phyloP scores from a whole-genome alignment of 2,113 vertebrate genomes.

The Scomber scombrus region DNA sequence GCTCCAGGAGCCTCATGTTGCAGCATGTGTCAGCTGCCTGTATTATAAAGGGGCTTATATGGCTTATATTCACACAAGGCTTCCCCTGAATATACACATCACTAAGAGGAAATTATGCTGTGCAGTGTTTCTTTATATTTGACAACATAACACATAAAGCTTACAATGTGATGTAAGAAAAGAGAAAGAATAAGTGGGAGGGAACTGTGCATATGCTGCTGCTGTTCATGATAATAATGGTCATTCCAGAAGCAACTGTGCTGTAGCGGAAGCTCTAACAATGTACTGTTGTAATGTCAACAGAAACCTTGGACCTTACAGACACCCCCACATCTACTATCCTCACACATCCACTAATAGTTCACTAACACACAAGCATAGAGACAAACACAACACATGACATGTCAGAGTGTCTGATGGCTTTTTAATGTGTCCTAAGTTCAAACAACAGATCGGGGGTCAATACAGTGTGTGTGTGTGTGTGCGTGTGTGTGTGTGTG shows the following conservation, averaged over 20 bases:
- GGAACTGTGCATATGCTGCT: background rate
- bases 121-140: background rate
- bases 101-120: too few species aligned
- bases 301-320: slow-evolving; percentile 67
- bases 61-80: background rate
- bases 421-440: background rate
- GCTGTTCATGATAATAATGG: background rate
- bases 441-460: background rate
- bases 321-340: slow-evolving; percentile 9
- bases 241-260: background rate
- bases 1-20: background rate
- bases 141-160: background rate
- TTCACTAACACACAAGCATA: background rate
- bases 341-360: slow-evolving; percentile 16
- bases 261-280: slow-evolving; percentile 6
- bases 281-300: slow-evolving; percentile 54
- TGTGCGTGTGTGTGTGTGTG: background rate
- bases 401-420: slow-evolving; percentile 3
- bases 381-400: background rate
- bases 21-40: background rate
- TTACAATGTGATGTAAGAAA: background rate
- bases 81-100: background rate
- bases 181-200: too few species aligned
- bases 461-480: background rate
- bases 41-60: background rate